These are phyloP conservation scores for Nannoperca australis DNA, from an alignment of 2,797 vertebrate genomes.

Conservation along the genomic window DNA sequence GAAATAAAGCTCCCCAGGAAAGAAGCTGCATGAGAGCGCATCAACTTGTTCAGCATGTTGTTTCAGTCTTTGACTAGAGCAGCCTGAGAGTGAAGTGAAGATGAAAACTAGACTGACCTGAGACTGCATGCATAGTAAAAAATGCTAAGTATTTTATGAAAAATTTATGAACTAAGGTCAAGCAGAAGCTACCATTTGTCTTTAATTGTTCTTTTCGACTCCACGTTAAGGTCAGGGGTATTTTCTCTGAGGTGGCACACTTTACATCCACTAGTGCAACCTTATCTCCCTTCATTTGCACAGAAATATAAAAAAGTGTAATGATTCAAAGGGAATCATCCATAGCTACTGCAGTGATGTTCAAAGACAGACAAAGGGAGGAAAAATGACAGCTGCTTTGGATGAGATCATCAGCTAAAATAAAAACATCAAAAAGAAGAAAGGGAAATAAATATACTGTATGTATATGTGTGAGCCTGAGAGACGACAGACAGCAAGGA, in stretches of 20 bases:
- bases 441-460: background rate
- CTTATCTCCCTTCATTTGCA: background rate
- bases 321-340: slow-evolving; percentile 1
- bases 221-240: background rate
- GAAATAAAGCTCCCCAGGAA: slow-evolving; percentile 11
- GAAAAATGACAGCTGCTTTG: background rate
- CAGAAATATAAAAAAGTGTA: background rate
- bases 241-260: background rate
- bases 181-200: background rate
- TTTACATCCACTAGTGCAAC: background rate
- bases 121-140: slow-evolving; percentile 1
- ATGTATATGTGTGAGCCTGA: background rate
- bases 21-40: slow-evolving; percentile 16
- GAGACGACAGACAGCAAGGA: slow-evolving; percentile 12
- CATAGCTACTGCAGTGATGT: background rate
- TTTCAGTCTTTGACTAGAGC: slow-evolving; percentile 6
- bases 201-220: background rate
- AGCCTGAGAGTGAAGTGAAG: slow-evolving; percentile 20
- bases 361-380: background rate
- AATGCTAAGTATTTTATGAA: background rate
- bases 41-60: slow-evolving; percentile 14
- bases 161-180: slow-evolving; percentile 19
- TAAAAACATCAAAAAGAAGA: background rate
- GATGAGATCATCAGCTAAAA: slow-evolving; percentile 24
- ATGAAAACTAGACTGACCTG: slow-evolving; percentile 26